Evolutionary conservation across 2,113 vertebrate genomes (phyloP), one percentile per base, ranked within the genome.

Genomic region (Aphyosemion australe): DNA sequence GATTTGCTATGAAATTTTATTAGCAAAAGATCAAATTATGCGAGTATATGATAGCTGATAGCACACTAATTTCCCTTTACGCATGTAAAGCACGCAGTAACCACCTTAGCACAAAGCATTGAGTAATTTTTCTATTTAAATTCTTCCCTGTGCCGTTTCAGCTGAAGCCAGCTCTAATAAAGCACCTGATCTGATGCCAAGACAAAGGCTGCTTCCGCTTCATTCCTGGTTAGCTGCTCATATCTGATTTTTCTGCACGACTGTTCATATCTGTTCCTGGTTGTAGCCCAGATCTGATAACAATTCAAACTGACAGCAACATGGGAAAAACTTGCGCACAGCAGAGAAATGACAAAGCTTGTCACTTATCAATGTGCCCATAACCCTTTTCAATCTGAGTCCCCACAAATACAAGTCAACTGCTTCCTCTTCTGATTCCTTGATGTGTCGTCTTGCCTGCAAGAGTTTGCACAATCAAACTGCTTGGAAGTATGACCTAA

Each of bases 141-240:
- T 12, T 42, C 41, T 12, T 42, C 41, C 10, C 12, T 61, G 45
- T 15, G 61, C 37, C n/a, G 5, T 65, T 77, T 74, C 49, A 71
- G 76, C 69, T 66, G 62, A 69, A 57, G 50, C 48, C 58, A 65
- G 67, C 61, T 50, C 51, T 63, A 74, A 74, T 50, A 53, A 63
- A 54, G 66, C 20, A 75, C 74, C 61, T 66, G 72, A 74, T 76
- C 62, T 74, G 71, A 78, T 76, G 1, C 56, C 55, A 65, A 71
- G 71, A 60, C 51, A 56, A 49, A 67, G 49, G 10, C 42, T 64
- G 55, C 11, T 42, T 66, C 78, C 61, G 31, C 60, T 72, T 65
- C 50, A 18, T 61, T 63, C 65, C 61, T 31, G 21, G 78, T 59
- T 55, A 58, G 67, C 47, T 63, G 69, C 57, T 55, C 45, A 58